These are phyloP conservation scores for Cydia splendana DNA, from an alignment of 1,140 invertebrate genomes.

Conservation along the genomic window DNA sequence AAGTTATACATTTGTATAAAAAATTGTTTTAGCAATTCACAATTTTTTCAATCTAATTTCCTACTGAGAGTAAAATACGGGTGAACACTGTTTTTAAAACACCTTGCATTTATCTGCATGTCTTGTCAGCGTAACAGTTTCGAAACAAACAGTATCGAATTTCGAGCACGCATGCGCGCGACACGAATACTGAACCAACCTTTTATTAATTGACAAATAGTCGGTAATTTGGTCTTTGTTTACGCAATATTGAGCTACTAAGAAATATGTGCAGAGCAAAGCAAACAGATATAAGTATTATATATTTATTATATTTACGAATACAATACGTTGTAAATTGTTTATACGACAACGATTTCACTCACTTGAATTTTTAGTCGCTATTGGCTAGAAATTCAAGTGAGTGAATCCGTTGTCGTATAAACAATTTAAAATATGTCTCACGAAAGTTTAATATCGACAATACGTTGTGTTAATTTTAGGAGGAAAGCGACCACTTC, in stretches of 20 bases:
- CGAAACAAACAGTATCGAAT: constrained; percentile 8
- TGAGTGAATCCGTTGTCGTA: too few species aligned
- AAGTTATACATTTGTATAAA: too few species aligned
- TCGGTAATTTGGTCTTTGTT: neutral
- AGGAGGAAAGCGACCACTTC: too few species aligned
- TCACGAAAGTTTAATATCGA: too few species aligned
- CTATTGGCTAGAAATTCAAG: too few species aligned
- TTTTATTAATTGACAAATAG: neutral
- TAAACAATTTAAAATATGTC: too few species aligned
- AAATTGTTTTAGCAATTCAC: too few species aligned
- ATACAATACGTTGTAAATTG: too few species aligned
- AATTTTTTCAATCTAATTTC: neutral
- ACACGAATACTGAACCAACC: neutral
- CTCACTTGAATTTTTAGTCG: too few species aligned
- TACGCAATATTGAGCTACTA: neutral
- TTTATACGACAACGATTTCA: too few species aligned
- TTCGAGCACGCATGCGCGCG: neutral
- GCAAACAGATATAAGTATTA: neutral
- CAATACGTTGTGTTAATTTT: too few species aligned
- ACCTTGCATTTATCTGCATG: constrained; percentile 1
- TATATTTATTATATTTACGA: neutral
- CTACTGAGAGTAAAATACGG: neutral
- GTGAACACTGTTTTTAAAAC: neutral
- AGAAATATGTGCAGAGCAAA: neutral
- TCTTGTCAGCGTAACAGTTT: constrained; percentile 13